Evolutionary conservation across 2,888 invertebrate species (phyloP), one percentile per base, ranked within the genome.

Genomic region (Cantharis rufa): DNA sequence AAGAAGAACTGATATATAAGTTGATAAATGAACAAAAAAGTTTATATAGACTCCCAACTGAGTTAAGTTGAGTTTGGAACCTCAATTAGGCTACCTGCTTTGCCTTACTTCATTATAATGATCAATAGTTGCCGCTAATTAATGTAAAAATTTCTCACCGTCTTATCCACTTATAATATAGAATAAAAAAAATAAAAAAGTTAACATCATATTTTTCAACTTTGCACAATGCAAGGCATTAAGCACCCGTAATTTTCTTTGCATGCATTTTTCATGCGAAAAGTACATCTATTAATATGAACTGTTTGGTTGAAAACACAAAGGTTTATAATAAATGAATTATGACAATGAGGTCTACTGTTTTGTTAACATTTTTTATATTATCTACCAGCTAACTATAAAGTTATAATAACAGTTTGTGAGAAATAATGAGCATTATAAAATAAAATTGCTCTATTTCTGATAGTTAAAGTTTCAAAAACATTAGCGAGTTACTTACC

Each of bases 1-100:
- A 21, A 21, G n/a, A 66, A 21, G 7, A 66, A 66, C 64, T 66
- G 63, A 66, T 24, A 18, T 24, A 66, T 13, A n/a, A 66, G 64
- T 66, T 66, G 64, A 66, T 66, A 24, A 66, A 66, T 66, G 64
- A 66, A 66, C 64, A 21, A 66, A 24, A 66, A 76, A 73, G 62
- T 77, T 73, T 77, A 77, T 77, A 74, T 71, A 71, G 74, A 71
- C 74, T 16, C 68, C 77, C 77, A 77, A 64, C 77, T 74, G 77
- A 74, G 77, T 71, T 69, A 74, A 78, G 73, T 73, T 73, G 73
- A 75, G 71, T 78, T 70, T 62, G 62, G 64, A 48, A 71, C 72
- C 75, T 75, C 79, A 78, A 80, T 80, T 80, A 80, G 77, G 80
- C 80, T 80, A 80, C 80, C 79, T 79, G 80, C 64, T 66, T 24